A percentile compares a stretch with the other conserved stretches of the same genome.
phyloP scores from a whole-genome alignment of 2,113 vertebrate species.

The Podarcis muralis region DNA sequence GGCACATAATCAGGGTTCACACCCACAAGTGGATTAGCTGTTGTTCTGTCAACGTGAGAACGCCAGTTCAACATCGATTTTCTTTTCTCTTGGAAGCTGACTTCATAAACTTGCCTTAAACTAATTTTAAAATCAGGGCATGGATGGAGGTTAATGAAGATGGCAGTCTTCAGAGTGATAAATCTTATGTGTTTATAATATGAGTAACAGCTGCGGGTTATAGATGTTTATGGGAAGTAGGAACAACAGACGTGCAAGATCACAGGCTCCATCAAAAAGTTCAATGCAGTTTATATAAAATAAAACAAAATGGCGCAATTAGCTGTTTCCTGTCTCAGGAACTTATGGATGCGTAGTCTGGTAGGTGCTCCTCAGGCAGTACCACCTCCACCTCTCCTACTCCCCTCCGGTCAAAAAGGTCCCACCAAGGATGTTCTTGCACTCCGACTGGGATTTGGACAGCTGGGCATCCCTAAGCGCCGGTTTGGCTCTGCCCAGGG shows the following conservation, averaged over 20 bases:
- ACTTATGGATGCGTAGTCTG: background rate
- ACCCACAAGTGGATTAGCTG: background rate
- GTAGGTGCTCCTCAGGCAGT: too few species aligned
- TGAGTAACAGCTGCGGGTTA: background rate
- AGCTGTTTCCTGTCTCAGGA: background rate
- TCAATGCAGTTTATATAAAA: background rate
- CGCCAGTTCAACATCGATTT: background rate
- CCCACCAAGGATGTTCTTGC: background rate
- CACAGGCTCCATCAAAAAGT: background rate
- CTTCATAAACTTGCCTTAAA: background rate
- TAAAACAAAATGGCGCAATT: background rate
- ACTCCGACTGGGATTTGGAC: background rate
- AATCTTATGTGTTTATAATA: background rate
- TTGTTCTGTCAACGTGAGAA: background rate
- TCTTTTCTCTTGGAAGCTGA: background rate
- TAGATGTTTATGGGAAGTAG: background rate
- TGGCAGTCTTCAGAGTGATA: background rate
- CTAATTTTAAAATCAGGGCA: background rate
- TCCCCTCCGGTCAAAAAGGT: background rate
- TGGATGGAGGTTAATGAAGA: background rate
- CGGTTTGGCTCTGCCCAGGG: background rate
- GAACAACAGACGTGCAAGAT: background rate
- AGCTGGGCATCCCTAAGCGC: background rate
- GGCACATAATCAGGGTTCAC: background rate
- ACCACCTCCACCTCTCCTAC: background rate